Evolutionary conservation across 2,797 vertebrate genomes (phyloP), one percentile per base, ranked within the genome.

Genomic region (Oophaga sylvatica): DNA sequence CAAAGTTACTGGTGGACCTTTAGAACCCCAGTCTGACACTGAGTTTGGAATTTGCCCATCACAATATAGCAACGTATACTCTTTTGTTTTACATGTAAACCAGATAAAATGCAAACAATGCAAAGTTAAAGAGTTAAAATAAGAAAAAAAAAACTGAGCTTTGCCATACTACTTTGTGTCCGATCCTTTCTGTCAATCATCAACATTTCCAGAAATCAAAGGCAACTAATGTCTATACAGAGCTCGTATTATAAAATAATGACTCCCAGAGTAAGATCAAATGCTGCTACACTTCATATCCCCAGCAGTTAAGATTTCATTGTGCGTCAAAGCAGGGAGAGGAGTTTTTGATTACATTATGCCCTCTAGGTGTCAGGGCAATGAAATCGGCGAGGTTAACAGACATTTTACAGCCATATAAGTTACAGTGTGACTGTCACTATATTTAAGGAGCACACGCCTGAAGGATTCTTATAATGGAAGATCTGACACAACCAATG

Each of bases 281-380:
- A 65, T 62, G 26, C 60, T 3, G 22, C 41, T 29, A 16, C 59
- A 76, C 19, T 77, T 77, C 59, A 53, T 77, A 26, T 85, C 83
- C 83, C 73, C 22, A 63, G 59, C 73, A 85, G 71, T 77, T 85
- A 85, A 53, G 41, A 77, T 65, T n/a, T 85, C 70, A 84, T 75
- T 75, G 68, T 75, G 82, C 17, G 82, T 68, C 83, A 77, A 31
- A 84, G 41, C 35, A 53, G 48, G 45, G 83, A 60, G 71, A 65
- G 67, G 83, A 26, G 83, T 65, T 85, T 85, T 85, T 85, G 83
- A 85, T 85, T 85, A 85, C 73, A 77, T 77, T 77, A 65, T 65
- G 73, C 83, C 83, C 83, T 77, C 59, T 85, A 77, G 83, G 71
- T 77, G 71, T 76, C 73, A 31, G 59, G 73, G 22, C 73, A 31